phyloP scores from a whole-genome alignment of 2,888 invertebrate genomes.

The Trilocha varians region DNA sequence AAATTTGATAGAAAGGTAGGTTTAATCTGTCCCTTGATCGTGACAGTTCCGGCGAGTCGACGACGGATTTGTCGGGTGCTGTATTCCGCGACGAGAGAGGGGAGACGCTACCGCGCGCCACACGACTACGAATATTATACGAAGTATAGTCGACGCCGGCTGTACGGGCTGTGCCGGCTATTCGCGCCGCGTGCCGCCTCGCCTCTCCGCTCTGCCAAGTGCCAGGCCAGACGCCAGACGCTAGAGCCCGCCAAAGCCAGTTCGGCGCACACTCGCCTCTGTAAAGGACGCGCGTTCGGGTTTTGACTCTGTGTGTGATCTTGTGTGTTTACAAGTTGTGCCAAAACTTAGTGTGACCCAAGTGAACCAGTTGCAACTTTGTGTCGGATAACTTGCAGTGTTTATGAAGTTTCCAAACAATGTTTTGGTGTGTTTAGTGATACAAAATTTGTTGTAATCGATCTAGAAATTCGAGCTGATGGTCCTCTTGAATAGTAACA shows the following conservation, averaged over 20 bases:
- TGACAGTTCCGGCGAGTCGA: constrained; percentile 43
- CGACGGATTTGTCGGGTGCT: constrained; percentile 50
- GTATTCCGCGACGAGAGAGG: constrained; percentile 28
- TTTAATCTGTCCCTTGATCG: constrained; percentile 44
- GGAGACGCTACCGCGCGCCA: constrained; percentile 39
- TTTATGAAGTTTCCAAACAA: constrained; percentile 46
- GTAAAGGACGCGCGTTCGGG: constrained; percentile 24
- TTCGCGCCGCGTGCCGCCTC: constrained; percentile 18
- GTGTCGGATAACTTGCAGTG: constrained; percentile 61
- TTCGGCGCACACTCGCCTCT: constrained; percentile 35
- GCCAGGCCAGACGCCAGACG: too few relatives aligned
- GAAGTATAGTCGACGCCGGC: constrained; percentile 19
- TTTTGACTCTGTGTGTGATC: constrained; percentile 10
- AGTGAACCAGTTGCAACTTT: constrained; percentile 33
- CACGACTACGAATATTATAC: constrained; percentile 16
- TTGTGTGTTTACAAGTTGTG: constrained; percentile 41
- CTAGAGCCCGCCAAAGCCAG: too few relatives aligned
- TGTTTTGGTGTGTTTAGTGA: constrained; percentile 48
- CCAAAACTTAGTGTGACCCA: constrained; percentile 46
- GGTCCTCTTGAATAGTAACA: constrained; percentile 70
- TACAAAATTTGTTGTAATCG: constrained; percentile 25
- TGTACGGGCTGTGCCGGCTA: too few relatives aligned
- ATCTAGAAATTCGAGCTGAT: constrained; percentile 52
- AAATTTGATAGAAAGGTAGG: constrained; percentile 47
- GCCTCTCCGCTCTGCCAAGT: too few relatives aligned